These are phyloP conservation scores for Halcyon malimbica DNA, from an alignment of 2,113 vertebrate species.

Conservation along the genomic window DNA sequence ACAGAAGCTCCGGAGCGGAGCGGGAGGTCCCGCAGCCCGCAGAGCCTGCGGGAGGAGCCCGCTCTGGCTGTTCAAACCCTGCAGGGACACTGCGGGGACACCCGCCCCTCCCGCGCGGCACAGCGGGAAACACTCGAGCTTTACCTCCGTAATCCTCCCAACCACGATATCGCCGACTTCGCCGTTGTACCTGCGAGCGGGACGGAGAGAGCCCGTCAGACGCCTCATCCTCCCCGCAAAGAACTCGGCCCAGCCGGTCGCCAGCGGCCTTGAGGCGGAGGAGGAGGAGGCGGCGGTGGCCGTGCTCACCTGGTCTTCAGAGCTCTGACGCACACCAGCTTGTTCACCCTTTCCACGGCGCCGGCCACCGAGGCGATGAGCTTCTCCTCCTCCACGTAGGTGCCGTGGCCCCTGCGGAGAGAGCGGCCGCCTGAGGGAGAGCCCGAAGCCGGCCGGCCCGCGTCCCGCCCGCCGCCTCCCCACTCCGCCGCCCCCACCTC, in stretches of 20 bases:
- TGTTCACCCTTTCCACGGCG: conserved; percentile 93
- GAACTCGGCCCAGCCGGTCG: not conserved
- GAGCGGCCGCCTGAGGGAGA: not conserved
- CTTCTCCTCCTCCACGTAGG: conserved; percentile 94
- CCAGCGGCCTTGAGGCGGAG: not conserved
- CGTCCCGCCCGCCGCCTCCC: not conserved
- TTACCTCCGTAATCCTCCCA: conserved; percentile 95
- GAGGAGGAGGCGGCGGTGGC: not conserved
- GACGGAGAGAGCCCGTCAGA: not conserved
- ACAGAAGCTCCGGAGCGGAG: not conserved
- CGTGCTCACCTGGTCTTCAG: conserved; percentile 84
- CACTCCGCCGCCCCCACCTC: conserved; percentile 76
- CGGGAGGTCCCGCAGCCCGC: not conserved
- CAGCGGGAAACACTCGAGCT: not conserved
- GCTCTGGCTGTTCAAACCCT: not conserved
- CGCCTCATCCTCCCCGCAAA: fast-evolving
- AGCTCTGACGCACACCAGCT: conserved; percentile 92
- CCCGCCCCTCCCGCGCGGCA: not conserved
- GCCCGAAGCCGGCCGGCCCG: not conserved
- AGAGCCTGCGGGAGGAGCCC: not conserved
- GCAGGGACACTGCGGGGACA: fast-evolving
- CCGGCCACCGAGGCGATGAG: conserved; percentile 94
- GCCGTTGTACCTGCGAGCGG: conserved; percentile 86
- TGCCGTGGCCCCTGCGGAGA: conserved; percentile 89
- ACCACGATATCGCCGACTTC: conserved; percentile 96